Conservation (phyloP, 2,113 vertebrate genomes). For the Tylochromis polylepis region DNA sequence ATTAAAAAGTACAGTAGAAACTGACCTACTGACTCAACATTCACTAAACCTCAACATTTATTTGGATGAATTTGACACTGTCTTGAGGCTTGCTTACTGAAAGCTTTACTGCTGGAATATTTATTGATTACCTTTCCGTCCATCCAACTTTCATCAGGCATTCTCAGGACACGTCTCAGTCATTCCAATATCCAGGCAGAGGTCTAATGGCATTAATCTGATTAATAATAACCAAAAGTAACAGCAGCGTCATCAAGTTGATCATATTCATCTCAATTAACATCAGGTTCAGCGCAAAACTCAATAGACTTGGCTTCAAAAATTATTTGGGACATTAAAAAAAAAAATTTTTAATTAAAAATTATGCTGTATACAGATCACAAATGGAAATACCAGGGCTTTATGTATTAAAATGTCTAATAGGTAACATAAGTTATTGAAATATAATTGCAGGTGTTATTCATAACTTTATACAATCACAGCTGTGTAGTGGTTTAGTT, state of each 20-base stretch:
- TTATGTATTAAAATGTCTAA: background rate
- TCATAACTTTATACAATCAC: background rate
- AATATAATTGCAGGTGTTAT: background rate
- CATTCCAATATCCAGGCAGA: background rate
- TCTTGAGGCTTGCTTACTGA: background rate
- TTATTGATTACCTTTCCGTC: background rate
- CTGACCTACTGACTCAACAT: background rate
- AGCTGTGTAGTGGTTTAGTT: background rate
- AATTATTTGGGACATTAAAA: background rate
- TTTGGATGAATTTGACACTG: background rate
- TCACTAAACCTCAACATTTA: background rate
- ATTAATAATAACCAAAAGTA: background rate
- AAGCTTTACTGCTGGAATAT: background rate
- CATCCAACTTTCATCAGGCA: background rate
- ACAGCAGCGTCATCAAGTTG: background rate
- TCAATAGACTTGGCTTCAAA: too few relatives aligned
- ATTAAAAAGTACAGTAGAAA: background rate
- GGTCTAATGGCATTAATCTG: background rate
- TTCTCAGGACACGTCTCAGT: background rate
- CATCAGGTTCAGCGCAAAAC: too few relatives aligned
- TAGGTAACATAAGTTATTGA: background rate
- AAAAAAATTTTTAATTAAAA: too few relatives aligned
- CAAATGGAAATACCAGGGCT: background rate
- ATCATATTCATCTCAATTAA: background rate
- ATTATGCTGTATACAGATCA: background rate